phyloP scores from a whole-genome alignment of 2,888 invertebrate species.

The Troilus luridus region DNA sequence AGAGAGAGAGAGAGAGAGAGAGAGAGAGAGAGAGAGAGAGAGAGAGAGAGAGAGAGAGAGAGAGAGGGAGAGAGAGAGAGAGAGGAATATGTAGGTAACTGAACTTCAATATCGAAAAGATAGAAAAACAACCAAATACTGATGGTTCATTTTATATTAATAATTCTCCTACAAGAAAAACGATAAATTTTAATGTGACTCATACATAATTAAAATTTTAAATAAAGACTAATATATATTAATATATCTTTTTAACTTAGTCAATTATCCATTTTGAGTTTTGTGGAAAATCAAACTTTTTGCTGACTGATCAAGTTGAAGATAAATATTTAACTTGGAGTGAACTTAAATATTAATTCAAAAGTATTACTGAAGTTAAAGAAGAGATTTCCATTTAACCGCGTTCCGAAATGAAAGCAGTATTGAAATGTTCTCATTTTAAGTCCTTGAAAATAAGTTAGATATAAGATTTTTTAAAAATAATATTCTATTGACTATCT shows the following conservation, averaged over 20 bases:
- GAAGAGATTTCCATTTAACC: slow-evolving; percentile 3
- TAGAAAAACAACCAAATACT: not conserved
- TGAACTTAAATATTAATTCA: slow-evolving; percentile 13
- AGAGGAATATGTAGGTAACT: too few relatives aligned
- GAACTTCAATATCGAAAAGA: too few relatives aligned
- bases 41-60: too few relatives aligned
- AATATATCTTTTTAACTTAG: not conserved
- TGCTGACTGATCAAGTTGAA: not conserved
- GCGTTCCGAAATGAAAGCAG: not conserved
- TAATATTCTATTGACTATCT: not conserved
- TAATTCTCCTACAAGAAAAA: not conserved
- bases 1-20: too few relatives aligned
- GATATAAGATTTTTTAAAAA: not conserved
- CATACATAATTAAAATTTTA: not conserved
- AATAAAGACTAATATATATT: too few relatives aligned
- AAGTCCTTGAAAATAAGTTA: not conserved
- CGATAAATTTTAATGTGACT: not conserved
- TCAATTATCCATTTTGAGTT: not conserved
- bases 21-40: too few relatives aligned
- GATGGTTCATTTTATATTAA: not conserved
- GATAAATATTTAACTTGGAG: not conserved
- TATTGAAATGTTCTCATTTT: not conserved
- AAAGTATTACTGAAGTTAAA: slow-evolving; percentile 3
- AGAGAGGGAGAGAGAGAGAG: too few relatives aligned
- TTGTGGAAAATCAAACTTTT: not conserved